These are phyloP conservation scores for Platalea minor DNA, from an alignment of 2,797 vertebrate species.

Conservation along the genomic window DNA sequence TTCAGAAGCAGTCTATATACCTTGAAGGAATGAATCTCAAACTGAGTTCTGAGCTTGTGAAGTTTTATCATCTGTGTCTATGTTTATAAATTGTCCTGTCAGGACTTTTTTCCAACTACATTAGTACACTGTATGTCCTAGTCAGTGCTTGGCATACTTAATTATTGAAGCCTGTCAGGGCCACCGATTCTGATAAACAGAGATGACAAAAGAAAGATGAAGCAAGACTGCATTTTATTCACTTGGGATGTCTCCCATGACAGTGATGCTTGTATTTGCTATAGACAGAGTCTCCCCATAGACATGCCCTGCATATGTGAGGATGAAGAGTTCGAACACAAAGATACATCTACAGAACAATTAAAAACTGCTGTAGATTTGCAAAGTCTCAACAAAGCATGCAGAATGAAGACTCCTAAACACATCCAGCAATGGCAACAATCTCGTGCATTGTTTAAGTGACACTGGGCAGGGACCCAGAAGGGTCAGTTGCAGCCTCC, in stretches of 20 bases:
- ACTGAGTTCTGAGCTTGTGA: background rate
- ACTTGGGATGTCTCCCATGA: background rate
- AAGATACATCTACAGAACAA: background rate
- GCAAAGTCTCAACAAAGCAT: background rate
- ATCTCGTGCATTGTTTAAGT: background rate
- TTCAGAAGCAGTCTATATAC: background rate
- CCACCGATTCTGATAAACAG: background rate
- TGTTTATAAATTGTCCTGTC: background rate
- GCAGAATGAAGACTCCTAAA: background rate
- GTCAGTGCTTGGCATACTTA: slow-evolving; percentile 1
- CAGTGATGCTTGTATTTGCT: background rate
- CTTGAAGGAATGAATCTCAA: background rate
- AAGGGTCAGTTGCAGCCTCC: background rate
- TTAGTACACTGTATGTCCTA: background rate
- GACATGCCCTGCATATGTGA: background rate
- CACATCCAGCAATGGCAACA: background rate
- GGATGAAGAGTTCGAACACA: background rate
- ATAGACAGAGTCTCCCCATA: background rate
- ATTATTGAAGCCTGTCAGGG: slow-evolving; percentile 30
- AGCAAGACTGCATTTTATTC: background rate
- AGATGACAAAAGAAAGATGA: slow-evolving; percentile 9
- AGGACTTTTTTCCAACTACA: background rate
- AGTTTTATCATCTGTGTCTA: background rate
- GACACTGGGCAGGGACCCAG: background rate
- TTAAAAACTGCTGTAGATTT: background rate